Evolutionary conservation across 2,888 invertebrate species (phyloP), one percentile per base, ranked within the genome.

Genomic region (Parasteatoda lunata): DNA sequence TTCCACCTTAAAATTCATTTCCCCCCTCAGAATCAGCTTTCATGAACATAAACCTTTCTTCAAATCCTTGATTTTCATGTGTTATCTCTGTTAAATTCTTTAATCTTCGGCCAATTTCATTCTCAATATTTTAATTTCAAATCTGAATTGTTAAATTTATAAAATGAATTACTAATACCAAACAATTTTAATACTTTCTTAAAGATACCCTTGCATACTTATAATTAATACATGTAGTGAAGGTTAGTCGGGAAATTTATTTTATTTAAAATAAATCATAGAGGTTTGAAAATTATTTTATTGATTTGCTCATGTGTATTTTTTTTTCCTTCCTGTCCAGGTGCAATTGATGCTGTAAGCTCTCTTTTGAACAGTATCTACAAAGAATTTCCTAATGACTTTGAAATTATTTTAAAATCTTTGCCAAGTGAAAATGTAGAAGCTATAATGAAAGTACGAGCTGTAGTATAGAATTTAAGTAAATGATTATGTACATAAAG

Each of bases 301-400:
- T 64, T 64, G 4, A 66, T 30, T 7, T 8, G 13, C 15, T 13
- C 6, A 47, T 49, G n/a, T n/a, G 9, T 6, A 3, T 70, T 7
- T 71, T 13, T 48, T 71, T 9, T 69, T 1, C 59, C 54, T 82
- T 48, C 13, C 73, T 66, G 69, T 84, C 6, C 66, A 88, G 88
- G 77, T 9, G 65, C 88, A 45, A 52, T 70, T 15, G 45, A 48
- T 49, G 11, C 73, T 8, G 45, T 84, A 13, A 49, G 47, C 8
- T 30, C 59, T 9, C 48, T 88, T 5, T 30, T 88, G 48, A 85
- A 85, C 11, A 64, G 30, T 49, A 48, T 85, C 13, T 81, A 73
- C 15, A 13, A 11, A 5, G 85, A 85, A 68, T 85, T 85, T 66
- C 88, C 85, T 51, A 69, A 15, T 70, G 85, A 88, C n/a, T 85